A percentile compares a stretch with the other conserved stretches of the same genome.
Conservation (phyloP, 2,797 vertebrate species). For the Psittacula derbiana region DNA sequence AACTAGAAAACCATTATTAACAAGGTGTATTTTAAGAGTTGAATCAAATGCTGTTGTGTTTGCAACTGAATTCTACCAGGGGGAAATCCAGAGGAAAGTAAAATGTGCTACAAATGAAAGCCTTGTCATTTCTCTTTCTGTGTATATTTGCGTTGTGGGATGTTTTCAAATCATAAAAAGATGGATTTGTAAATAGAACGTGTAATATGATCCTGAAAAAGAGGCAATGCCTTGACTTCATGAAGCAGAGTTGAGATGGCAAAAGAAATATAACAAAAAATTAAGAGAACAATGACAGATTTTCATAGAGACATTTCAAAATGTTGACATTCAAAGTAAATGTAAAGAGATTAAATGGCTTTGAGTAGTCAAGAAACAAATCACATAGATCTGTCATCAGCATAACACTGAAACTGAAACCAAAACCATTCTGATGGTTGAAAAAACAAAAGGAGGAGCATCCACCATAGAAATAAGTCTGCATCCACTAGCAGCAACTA, state of each 20-base stretch:
- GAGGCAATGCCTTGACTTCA: neutral
- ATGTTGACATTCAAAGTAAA: slow-evolving; percentile 42
- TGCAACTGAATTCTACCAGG: neutral
- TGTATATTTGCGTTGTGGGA: neutral
- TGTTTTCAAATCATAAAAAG: neutral
- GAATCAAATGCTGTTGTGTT: neutral
- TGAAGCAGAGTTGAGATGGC: neutral
- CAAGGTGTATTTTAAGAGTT: neutral
- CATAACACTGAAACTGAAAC: slow-evolving; percentile 10
- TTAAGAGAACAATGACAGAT: slow-evolving; percentile 14
- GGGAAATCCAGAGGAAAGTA: neutral
- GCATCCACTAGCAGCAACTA: neutral
- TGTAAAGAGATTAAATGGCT: slow-evolving; percentile 45
- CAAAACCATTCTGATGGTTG: neutral
- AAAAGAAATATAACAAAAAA: slow-evolving; percentile 14
- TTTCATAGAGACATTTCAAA: slow-evolving; percentile 43
- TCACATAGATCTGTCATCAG: neutral
- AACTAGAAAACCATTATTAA: neutral
- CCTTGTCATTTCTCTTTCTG: neutral
- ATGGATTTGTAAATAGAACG: neutral
- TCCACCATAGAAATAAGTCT: neutral
- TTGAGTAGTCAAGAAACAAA: slow-evolving; percentile 30
- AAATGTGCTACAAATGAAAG: neutral
- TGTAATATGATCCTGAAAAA: neutral
- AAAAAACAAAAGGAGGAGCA: neutral